phyloP scores from a whole-genome alignment of 2,888 invertebrate genomes.

The Halocaridina rubra region DNA sequence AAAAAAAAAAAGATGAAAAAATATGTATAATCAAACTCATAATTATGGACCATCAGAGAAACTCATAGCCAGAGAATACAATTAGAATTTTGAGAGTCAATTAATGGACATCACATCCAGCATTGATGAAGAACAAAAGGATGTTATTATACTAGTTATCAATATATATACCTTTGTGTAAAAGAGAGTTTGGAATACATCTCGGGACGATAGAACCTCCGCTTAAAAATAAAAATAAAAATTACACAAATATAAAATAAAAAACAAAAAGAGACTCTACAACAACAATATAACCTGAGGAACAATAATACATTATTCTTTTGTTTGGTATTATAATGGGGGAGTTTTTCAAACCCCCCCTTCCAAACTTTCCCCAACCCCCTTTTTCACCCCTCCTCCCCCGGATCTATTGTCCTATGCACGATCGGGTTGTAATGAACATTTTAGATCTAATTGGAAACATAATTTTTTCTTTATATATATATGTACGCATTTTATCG shows the following conservation, averaged over 20 bases:
- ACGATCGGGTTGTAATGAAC: background rate
- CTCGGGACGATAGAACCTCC: background rate
- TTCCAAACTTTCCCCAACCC: too few species aligned
- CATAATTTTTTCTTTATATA: background rate
- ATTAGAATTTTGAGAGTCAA: constrained; percentile 23
- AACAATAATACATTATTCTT: background rate
- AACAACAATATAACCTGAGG: background rate
- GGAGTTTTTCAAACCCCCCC: background rate
- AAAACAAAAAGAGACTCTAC: background rate
- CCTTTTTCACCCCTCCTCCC: too few species aligned
- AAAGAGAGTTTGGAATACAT: background rate
- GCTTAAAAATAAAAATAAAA: too few species aligned
- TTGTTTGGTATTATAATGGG: constrained; percentile 6
- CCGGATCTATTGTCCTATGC: background rate
- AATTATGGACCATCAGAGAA: background rate
- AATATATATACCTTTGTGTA: constrained; percentile 22
- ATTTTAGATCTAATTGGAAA: background rate
- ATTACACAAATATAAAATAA: background rate
- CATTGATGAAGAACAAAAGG: constrained; percentile 30
- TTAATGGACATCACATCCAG: background rate
- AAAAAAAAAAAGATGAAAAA: too few species aligned
- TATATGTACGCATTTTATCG: too few species aligned
- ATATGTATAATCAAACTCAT: background rate
- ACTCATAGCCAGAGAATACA: constrained; percentile 15
- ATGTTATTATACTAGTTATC: constrained; percentile 12